phyloP scores from a whole-genome alignment of 1,140 invertebrate species.

The Venturia canescens region DNA sequence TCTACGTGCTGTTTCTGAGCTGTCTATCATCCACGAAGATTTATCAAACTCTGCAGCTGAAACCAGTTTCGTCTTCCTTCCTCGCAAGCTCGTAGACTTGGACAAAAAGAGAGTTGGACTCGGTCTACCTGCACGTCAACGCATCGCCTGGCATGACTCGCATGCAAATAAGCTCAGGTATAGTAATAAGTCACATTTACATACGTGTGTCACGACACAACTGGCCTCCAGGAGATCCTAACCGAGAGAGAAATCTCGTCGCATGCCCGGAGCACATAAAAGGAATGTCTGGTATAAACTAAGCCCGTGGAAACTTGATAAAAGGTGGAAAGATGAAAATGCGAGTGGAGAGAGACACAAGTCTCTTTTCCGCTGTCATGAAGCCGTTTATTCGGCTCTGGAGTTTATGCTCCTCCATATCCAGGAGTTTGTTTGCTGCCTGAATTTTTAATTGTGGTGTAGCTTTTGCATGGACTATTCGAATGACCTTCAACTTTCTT shows the following conservation, averaged over 20 bases:
- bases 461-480: background rate
- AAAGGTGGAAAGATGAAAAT: background rate
- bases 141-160: slow-evolving; percentile 39
- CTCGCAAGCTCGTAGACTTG: too few relatives aligned
- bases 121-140: background rate
- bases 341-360: background rate
- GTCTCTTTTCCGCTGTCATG: background rate
- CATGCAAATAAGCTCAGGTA: slow-evolving; percentile 48
- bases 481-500: background rate
- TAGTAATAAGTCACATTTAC: slow-evolving; percentile 38
- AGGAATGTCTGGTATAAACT: slow-evolving; percentile 11
- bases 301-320: background rate
- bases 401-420: background rate
- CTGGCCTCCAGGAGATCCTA: background rate
- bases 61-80: too few relatives aligned
- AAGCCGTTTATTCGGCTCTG: background rate
- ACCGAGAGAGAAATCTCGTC: background rate
- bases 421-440: background rate
- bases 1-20: too few relatives aligned
- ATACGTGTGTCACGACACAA: background rate
- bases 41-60: too few relatives aligned
- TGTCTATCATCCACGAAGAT: too few relatives aligned
- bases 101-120: too few relatives aligned
- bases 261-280: background rate
- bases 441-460: too few relatives aligned